Base-by-base conservation (phyloP, 2,113 vertebrate species). In the Colaptes auratus region DNA sequence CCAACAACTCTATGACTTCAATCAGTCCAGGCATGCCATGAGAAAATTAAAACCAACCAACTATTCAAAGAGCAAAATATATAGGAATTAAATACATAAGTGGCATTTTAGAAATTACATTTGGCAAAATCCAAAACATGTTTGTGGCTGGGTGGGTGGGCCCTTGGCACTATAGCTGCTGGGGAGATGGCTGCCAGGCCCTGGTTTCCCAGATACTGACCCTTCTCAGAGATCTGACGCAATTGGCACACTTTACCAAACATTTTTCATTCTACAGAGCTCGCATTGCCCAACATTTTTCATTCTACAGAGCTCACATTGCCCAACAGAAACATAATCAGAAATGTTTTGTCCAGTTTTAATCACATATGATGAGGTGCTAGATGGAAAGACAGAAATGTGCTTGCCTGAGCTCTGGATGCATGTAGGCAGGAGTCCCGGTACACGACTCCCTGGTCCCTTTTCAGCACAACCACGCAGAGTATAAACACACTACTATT, bases 161-260 rank as follows among this genome's bases (percentile, higher is more conserved):
- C 52, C 64, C 19, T 80, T 61, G 55, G 55, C 64, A 74, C 30
- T 0, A 0, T 30, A 66, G 44, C 50, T 55, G 27, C 63, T 70
- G n/a, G 11, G 35, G 7, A 66, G 58, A 8, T 65, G 30, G n/a
- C n/a, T 0, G 0, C 24, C 21, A 27, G n/a, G 18, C 76, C 50
- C 82, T 56, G 4, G 8, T 74, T 74, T 91, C 58, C 53, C 71
- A 87, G 23, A 46, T 33, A 61, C 16, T 39, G 36, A 73, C 20
- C 10, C 23, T 5, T 84, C 59, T 82, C 63, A 82, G 35, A 65
- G 23, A 65, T 31, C 63, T 76, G n/a, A 79, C n/a, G 42, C 15
- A 65, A 69, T 6, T 72, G 60, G n/a, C 39, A 83, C 12, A 67
- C 20, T 67, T 93, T 42, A 48, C 6, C 6, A 66, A 42, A 72